phyloP scores from a whole-genome alignment of 2,113 vertebrate species.

The Aegithalos caudatus region DNA sequence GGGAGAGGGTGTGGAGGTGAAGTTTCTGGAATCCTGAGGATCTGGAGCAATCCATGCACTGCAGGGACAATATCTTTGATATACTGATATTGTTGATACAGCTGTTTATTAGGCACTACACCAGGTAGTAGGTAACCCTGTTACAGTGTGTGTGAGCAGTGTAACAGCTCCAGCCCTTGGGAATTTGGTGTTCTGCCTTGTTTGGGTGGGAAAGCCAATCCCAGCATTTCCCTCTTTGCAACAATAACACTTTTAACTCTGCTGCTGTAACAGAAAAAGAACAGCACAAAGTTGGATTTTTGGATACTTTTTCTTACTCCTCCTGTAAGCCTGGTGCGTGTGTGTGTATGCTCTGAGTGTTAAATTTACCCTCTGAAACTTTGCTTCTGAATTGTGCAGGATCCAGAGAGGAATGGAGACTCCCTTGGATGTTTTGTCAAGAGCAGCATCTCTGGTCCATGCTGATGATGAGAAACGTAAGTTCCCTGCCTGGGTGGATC shows the following conservation, averaged over 20 bases:
- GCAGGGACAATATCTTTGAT: neutral
- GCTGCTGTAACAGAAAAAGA: neutral
- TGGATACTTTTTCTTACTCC: neutral
- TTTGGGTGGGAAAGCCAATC: neutral
- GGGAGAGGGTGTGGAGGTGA: neutral
- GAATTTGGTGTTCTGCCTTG: neutral
- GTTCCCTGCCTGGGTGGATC: neutral
- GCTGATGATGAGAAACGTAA: slow-evolving; percentile 96
- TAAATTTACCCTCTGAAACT: neutral
- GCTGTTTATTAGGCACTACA: neutral
- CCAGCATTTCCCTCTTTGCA: neutral
- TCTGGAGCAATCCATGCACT: neutral
- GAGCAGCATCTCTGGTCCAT: slow-evolving; percentile 95
- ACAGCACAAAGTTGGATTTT: neutral
- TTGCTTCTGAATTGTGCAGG: slow-evolving; percentile 55
- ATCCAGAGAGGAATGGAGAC: slow-evolving; percentile 90
- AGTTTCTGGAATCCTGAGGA: neutral
- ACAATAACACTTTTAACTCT: neutral
- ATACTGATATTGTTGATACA: too few relatives aligned
- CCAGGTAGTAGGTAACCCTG: accelerated
- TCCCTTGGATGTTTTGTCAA: slow-evolving; percentile 95
- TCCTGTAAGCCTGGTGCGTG: too few relatives aligned
- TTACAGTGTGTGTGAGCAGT: accelerated
- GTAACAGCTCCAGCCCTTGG: neutral
- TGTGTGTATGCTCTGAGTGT: neutral